A percentile compares a stretch with the other conserved stretches of the same genome.
phyloP scores from a whole-genome alignment of 2,113 vertebrate genomes.

The Dolichallabes microphthalmus region DNA sequence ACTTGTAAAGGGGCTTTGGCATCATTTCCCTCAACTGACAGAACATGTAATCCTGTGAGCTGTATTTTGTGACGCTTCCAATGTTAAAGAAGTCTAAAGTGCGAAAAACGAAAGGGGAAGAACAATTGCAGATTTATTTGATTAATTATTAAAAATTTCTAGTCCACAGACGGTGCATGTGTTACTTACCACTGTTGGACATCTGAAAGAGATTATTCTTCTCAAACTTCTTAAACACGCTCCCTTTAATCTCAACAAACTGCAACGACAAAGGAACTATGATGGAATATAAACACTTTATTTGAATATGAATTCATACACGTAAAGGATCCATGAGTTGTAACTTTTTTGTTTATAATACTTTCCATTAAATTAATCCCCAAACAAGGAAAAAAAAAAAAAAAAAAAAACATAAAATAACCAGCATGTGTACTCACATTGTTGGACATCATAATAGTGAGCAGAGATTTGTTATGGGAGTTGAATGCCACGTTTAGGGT shows the following conservation, averaged over 20 bases:
- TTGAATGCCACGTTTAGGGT: slow-evolving; percentile 99
- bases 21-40: too few relatives aligned
- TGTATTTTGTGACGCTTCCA: not conserved
- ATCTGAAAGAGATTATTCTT: slow-evolving; percentile 99
- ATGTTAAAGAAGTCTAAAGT: not conserved
- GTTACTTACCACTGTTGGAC: slow-evolving; percentile 92
- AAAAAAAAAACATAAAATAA: not conserved
- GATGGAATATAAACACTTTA: not conserved
- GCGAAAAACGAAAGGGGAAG: not conserved
- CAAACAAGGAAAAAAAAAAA: not conserved
- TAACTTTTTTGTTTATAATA: not conserved
- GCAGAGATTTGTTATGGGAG: slow-evolving; percentile 97
- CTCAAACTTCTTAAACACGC: slow-evolving; percentile 99
- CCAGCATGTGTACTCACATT: slow-evolving; percentile 82
- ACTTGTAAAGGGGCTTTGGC: not conserved
- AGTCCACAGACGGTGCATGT: not conserved
- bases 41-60: not conserved
- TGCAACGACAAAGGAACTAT: slow-evolving; percentile 64
- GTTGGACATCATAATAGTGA: slow-evolving; percentile 99
- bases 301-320: not conserved
- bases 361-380: not conserved
- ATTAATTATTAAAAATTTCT: not conserved
- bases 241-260: slow-evolving; percentile 99
- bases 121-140: too few relatives aligned
- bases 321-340: not conserved